Conservation (phyloP, 2,797 vertebrate species). For the Microctenopoma stevenorrisi region DNA sequence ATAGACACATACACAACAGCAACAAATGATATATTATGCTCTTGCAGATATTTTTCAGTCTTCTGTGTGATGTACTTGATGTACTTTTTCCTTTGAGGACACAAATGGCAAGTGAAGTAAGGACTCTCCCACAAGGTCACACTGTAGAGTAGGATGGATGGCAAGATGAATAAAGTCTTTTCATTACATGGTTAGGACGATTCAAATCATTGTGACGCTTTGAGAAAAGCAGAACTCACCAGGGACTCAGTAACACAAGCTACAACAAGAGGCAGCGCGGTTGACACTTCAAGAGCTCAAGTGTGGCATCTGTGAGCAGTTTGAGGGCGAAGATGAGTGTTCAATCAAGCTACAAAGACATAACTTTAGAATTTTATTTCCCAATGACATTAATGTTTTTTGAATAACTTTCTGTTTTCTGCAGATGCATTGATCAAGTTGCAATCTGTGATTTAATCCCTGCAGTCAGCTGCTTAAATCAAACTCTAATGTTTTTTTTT, state of each 20-base stretch:
- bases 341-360: neutral
- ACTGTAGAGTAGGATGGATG: conserved; percentile 14
- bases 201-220: conserved; percentile 46
- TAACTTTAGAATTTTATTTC: conserved; percentile 14
- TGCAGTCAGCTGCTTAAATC: neutral
- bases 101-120: conserved; percentile 32
- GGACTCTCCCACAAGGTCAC: conserved; percentile 56
- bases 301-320: conserved; percentile 8
- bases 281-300: conserved; percentile 17
- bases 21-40: conserved; percentile 26
- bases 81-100: conserved; percentile 27
- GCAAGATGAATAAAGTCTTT: conserved; percentile 50
- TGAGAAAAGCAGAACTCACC: conserved; percentile 22
- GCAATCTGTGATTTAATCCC: conserved; percentile 16
- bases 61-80: conserved; percentile 10
- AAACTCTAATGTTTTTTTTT: too few relatives aligned
- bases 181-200: conserved; percentile 47
- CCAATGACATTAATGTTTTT: neutral
- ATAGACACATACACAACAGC: conserved; percentile 32
- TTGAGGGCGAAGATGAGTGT: conserved; percentile 28
- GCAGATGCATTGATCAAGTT: conserved; percentile 29
- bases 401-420: conserved; percentile 11
- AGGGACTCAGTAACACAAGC: conserved; percentile 42
- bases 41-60: too few relatives aligned
- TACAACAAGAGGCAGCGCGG: conserved; percentile 23